Evolutionary conservation across 2,888 invertebrate species (phyloP).

Genomic region (Palloptera scutellata): DNA sequence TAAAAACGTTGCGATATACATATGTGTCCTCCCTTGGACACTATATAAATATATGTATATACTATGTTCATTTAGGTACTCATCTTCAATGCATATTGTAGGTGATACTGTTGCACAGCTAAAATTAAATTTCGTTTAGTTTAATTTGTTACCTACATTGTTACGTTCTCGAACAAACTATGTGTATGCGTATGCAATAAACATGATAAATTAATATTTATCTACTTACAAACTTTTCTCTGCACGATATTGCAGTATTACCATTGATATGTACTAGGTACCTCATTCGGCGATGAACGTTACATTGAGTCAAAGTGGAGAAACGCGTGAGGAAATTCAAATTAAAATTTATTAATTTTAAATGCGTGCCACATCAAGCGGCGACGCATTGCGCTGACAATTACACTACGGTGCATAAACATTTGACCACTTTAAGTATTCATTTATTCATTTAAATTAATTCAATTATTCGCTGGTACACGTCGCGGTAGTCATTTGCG

Average conservation of each 20-base stretch:
- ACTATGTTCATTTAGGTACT: not conserved
- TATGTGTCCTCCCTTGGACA: no score
- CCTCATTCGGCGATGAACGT: no score
- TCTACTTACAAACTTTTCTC: not conserved
- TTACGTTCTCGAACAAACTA: no score
- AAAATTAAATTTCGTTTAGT: conserved; percentile 60
- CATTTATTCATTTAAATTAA: conserved; percentile 36
- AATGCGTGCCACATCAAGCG: conserved; percentile 50
- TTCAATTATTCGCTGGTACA: conserved; percentile 38
- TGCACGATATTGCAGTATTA: no score
- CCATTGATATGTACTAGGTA: no score
- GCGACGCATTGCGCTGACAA: no score
- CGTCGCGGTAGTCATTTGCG: no score
- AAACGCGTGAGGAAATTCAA: conserved; percentile 39
- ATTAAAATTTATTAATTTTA: conserved; percentile 56
- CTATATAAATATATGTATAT: not conserved
- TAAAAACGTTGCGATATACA: no score
- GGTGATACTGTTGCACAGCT: not conserved
- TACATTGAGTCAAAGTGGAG: conserved; percentile 19
- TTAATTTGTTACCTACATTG: conserved; percentile 34
- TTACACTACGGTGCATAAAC: not conserved
- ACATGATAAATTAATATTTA: not conserved
- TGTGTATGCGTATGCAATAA: not conserved
- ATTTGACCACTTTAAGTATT: conserved; percentile 8
- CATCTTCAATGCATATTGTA: not conserved